Percentiles rank a stretch among this genome's conserved stretches.
Evolutionary conservation across 2,797 vertebrate species (phyloP).

Genomic region (Acipenser transmontanus): DNA sequence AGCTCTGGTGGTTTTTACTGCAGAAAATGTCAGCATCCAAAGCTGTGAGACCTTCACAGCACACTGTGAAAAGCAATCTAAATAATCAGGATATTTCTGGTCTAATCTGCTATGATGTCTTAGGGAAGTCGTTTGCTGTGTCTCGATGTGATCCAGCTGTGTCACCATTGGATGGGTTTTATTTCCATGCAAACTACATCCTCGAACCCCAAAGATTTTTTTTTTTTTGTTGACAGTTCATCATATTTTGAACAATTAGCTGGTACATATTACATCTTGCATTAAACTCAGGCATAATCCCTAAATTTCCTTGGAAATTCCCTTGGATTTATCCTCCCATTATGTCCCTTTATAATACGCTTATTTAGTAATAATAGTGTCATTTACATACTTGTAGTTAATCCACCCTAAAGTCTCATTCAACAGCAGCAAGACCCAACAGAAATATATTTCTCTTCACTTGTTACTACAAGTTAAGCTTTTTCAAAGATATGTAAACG

Average conservation of each 20-base stretch:
- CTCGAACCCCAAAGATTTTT: slow-evolving; percentile 9
- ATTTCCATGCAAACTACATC: slow-evolving; percentile 27
- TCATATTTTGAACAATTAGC: not conserved
- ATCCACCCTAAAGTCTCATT: slow-evolving; percentile 48
- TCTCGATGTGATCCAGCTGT: slow-evolving; percentile 22
- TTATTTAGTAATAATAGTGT: slow-evolving; percentile 39
- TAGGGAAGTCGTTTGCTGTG: not conserved
- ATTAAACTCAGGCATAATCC: slow-evolving; percentile 51
- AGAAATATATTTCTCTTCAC: slow-evolving; percentile 25
- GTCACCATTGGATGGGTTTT: slow-evolving; percentile 18
- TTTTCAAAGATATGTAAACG: not conserved
- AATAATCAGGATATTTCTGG: slow-evolving; percentile 2
- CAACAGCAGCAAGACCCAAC: slow-evolving; percentile 16
- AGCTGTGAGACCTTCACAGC: not conserved
- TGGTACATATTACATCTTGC: not conserved
- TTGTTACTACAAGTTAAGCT: slow-evolving; percentile 31
- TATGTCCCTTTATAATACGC: slow-evolving; percentile 9
- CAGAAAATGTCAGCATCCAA: too few species aligned
- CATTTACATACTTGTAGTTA: slow-evolving; percentile 57
- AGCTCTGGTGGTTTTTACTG: too few species aligned
- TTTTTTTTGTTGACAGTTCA: not conserved
- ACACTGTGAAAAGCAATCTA: not conserved
- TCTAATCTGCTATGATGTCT: not conserved
- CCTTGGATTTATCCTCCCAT: slow-evolving; percentile 27
- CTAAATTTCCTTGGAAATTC: slow-evolving; percentile 48